These are phyloP conservation scores for Pseudocheirus occidentalis DNA, from an alignment of 2,797 vertebrate species.

Conservation along the genomic window DNA sequence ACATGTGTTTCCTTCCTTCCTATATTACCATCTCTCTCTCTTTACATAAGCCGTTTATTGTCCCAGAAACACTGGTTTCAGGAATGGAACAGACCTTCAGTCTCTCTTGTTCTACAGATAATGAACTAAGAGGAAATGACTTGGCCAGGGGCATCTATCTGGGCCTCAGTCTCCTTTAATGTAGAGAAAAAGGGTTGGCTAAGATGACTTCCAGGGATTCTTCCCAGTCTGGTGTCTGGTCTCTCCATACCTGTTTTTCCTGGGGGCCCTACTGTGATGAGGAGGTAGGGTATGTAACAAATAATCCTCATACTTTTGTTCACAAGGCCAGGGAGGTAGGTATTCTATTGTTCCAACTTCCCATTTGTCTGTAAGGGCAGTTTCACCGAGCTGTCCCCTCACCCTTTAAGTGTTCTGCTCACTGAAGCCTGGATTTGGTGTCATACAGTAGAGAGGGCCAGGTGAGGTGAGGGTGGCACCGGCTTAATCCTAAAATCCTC, in stretches of 20 bases:
- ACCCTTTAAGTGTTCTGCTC: not conserved
- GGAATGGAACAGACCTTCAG: not conserved
- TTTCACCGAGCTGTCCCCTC: not conserved
- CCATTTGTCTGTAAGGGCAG: not conserved
- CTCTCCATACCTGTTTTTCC: not conserved
- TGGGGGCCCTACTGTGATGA: not conserved
- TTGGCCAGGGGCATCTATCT: not conserved
- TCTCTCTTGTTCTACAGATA: not conserved
- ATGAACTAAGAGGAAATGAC: not conserved
- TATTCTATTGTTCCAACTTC: not conserved
- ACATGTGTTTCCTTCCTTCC: not conserved
- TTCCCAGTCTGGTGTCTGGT: not conserved
- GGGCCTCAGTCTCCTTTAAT: not conserved
- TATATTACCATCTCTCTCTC: not conserved
- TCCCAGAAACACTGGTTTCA: not conserved
- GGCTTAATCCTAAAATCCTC: not conserved
- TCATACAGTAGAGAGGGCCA: not conserved
- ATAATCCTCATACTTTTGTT: not conserved
- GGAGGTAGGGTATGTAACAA: not conserved
- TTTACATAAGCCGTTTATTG: not conserved
- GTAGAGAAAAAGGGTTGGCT: not conserved
- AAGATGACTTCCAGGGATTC: not conserved
- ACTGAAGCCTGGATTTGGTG: not conserved
- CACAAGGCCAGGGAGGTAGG: not conserved
- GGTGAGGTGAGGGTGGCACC: not conserved